A percentile compares a stretch with the other conserved stretches of the same genome.
Evolutionary conservation across 1,140 invertebrate genomes (phyloP).

Genomic region (Aphidius gifuensis): DNA sequence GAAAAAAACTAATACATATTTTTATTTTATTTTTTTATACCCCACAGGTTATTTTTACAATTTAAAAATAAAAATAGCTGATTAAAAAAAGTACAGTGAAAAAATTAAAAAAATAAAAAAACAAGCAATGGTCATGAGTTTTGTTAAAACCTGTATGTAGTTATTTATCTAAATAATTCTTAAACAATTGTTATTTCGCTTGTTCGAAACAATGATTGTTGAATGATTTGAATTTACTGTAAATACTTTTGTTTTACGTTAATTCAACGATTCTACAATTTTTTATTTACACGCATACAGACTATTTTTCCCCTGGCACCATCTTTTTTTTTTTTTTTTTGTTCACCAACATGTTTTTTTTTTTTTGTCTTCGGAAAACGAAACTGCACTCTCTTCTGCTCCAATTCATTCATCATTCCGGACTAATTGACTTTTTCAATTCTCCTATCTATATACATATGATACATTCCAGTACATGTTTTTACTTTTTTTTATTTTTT

Average conservation of each 20-base stretch:
- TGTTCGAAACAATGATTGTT: slow-evolving; percentile 38
- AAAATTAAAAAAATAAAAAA: no score
- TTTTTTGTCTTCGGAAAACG: no score
- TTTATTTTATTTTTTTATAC: slow-evolving; percentile 24
- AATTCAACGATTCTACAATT: no score
- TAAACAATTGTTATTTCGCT: slow-evolving; percentile 37
- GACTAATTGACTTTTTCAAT: slow-evolving; percentile 37
- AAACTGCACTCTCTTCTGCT: slow-evolving; percentile 25
- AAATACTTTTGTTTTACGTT: no score
- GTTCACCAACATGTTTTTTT: not conserved
- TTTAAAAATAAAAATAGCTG: slow-evolving; percentile 17
- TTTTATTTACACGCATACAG: no score
- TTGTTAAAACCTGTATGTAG: no score
- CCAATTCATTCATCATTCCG: slow-evolving; percentile 37
- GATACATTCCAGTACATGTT: not conserved
- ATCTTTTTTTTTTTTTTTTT: not conserved
- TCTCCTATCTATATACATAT: slow-evolving; percentile 12
- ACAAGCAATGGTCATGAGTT: no score
- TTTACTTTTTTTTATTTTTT: not conserved
- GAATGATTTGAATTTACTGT: no score
- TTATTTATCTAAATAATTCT: no score
- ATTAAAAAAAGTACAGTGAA: no score
- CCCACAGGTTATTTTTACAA: slow-evolving; percentile 32
- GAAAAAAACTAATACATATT: slow-evolving; percentile 7
- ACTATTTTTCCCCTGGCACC: no score